Base-by-base conservation (phyloP, 2,797 vertebrate genomes). In the Neoniphon sammara region DNA sequence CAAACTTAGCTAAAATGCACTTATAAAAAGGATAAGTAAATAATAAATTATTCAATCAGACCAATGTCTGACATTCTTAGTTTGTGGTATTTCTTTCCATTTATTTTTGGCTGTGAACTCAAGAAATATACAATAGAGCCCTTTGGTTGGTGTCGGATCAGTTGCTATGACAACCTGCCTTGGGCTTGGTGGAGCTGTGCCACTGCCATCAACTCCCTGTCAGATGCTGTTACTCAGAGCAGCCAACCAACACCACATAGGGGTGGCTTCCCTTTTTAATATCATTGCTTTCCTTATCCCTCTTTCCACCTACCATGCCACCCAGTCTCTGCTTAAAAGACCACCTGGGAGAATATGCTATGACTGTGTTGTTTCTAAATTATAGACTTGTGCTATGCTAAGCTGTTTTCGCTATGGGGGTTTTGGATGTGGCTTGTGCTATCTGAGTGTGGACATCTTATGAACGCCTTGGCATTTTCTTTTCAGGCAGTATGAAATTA, bases 91-190 rank as follows among this genome's bases (percentile, higher is more conserved):
- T 34, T 63, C 63, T 66, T n/a, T 21, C 39, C 12, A 42, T 62
- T 69, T 44, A 44, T 52, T 59, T 52, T 69, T 78, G 66, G 25
- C 7, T 20, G 12, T 46, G 23, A 63, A 64, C 34, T 64, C 2
- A 67, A 49, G 55, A 25, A 42, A 59, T 66, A 25, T 63, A 63
- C 59, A 39, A 30, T 56, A 17, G 1, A 23, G 63, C 54, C 30
- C 14, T 39, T n/a, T 57, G 67, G 49, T 54, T 58, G 57, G 18
- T 78, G 49, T 72, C 42, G n/a, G 65, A 68, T 70, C 70, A 39
- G 68, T 77, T 85, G 56, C 80, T 64, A 46, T 70, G 75, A 77
- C 75, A 72, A 61, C 69, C 25, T 21, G 55, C 66, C 46, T 46
- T 14, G 15, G 30, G 57, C 55, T 71, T 71, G 44, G 66, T 78